Base-by-base conservation (phyloP, 2,113 vertebrate species). In the Anguilla rostrata region DNA sequence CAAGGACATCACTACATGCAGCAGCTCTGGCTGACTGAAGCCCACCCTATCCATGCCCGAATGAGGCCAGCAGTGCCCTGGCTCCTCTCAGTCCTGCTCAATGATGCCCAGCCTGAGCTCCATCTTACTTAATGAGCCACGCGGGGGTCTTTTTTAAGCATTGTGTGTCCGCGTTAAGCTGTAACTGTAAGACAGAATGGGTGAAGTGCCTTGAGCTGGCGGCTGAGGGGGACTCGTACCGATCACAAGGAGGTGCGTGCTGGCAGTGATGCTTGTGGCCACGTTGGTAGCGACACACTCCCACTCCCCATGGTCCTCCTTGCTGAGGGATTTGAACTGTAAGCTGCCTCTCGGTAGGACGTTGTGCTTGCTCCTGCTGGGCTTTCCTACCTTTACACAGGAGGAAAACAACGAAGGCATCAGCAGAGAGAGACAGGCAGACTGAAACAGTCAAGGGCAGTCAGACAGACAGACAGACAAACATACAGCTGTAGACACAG, bases 251-350 rank as follows among this genome's bases (percentile, higher is more conserved):
- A 99, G 96, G 94, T 98, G 97, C 88, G 98, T 99, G 95, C 97
- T 99, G 97, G 98, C 98, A 97, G 98, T 99, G 96, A 99, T 97
- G 97, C 97, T 99, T 20, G 98, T 98, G 92, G 98, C 98, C 87
- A 99, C 96, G 87, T 99, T 99, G 95, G 97, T 98, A 93, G 98
- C 98, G 18, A 99, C 93, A 93, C 98, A 99, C 95, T 99, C 98
- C 98, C 98, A 99, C 94, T 99, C 97, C 91, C 98, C 98, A 0
- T 99, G 98, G 96, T 99, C 98, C 84, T 99, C 98, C 95, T 99
- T 99, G 91, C 96, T 97, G 91, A 99, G 96, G 78, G 98, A 98
- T 88, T 97, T 97, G 92, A 99, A 97, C 94, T 99, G 98, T 93
- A 99, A 96, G 95, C 96, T 99, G 94, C 98, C 98, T 7, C 97